Conservation (phyloP, 1,140 invertebrate genomes). For the Philotrypesis tridentata region DNA sequence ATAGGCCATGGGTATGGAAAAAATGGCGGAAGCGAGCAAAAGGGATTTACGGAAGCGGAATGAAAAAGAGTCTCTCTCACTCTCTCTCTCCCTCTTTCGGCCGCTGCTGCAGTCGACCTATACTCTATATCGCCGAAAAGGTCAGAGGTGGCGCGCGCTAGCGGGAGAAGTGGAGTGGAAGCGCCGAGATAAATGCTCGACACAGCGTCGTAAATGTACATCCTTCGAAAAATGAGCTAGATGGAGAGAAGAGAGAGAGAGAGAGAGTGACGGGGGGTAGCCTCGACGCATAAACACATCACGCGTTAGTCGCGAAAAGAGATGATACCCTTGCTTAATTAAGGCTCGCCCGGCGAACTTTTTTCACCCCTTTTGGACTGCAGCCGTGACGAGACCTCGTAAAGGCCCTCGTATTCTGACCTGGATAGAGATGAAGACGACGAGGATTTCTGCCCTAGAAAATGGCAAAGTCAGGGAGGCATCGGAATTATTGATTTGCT, state of each 20-base stretch:
- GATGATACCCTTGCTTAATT: neutral
- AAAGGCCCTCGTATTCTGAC: neutral
- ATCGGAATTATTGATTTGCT: neutral
- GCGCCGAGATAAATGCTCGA: conserved; percentile 21
- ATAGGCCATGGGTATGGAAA: neutral
- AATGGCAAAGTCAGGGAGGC: no score
- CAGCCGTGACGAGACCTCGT: neutral
- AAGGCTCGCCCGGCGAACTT: neutral
- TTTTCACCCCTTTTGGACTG: neutral
- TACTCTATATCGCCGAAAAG: neutral
- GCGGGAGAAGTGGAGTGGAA: conserved; percentile 28
- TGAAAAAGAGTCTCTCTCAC: no score
- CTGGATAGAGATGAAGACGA: neutral
- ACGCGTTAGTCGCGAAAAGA: no score
- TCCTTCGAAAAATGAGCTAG: conserved; percentile 15
- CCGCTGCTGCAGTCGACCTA: neutral
- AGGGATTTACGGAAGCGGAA: conserved; percentile 39
- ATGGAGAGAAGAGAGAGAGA: no score
- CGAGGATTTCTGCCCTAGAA: neutral
- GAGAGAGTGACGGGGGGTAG: no score
- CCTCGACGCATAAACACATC: no score
- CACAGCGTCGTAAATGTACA: conserved; percentile 19
- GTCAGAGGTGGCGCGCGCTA: conserved; percentile 12
- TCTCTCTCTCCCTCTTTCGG: no score
- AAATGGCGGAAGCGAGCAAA: conserved; percentile 6